Evolutionary conservation across 1,140 invertebrate species (phyloP).

Genomic region (Apis mellifera): Amel_HAv3.1 CM009934.2:11193001-11193500

Average conservation of each 20-base stretch:
- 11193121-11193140: conserved; percentile 58
- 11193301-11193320: not conserved
- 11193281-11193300: not conserved
- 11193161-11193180: conserved; percentile 51
- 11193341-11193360: too few species aligned
- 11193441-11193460: not conserved
- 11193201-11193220: not conserved
- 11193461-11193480: not conserved
- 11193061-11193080: conserved; percentile 53
- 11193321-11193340: too few species aligned
- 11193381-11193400: not conserved
- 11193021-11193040: conserved; percentile 36
- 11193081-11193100: conserved; percentile 56
- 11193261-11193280: not conserved
- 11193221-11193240: not conserved
- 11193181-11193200: conserved; percentile 33
- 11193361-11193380: not conserved
- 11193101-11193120: conserved; percentile 38
- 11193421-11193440: too few species aligned
- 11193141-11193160: conserved; percentile 50
- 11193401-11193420: not conserved
- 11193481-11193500: conserved; percentile 42
- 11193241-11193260: not conserved
- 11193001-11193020: conserved; percentile 6
- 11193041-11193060: conserved; percentile 46